Conservation (phyloP, 2,797 vertebrate species). For the Sebastes oblongus region DNA sequence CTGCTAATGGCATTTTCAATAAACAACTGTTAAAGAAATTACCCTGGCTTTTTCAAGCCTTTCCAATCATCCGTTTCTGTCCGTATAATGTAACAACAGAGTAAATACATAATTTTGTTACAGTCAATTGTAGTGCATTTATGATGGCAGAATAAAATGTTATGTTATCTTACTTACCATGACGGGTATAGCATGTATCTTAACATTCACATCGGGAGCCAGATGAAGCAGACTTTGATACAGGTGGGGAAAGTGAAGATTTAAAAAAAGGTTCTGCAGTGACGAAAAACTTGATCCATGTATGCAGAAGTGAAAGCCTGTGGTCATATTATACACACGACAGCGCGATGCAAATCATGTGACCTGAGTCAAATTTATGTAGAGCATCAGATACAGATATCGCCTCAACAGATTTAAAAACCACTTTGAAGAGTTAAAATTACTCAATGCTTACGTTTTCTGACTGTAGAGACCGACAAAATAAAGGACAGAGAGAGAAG, state of each 20-base stretch:
- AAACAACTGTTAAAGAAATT: not conserved
- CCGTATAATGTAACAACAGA: not conserved
- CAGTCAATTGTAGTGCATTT: not conserved
- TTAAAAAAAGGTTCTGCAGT: not conserved
- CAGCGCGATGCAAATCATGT: slow-evolving; percentile 21
- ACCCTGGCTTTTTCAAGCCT: not conserved
- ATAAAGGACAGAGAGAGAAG: not conserved
- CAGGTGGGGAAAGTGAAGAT: not conserved
- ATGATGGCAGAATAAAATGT: not conserved
- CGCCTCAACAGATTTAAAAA: not conserved
- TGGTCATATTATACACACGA: not conserved
- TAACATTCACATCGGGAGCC: not conserved
- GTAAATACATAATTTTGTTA: not conserved
- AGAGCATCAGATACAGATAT: not conserved
- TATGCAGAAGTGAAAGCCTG: slow-evolving; percentile 67
- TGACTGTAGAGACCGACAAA: not conserved
- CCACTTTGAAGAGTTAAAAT: not conserved
- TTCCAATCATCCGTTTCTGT: not conserved
- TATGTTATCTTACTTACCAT: slow-evolving; percentile 55
- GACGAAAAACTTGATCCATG: not conserved
- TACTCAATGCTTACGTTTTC: not conserved
- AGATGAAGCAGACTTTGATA: not conserved
- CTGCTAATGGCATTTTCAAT: not conserved
- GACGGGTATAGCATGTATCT: not conserved
- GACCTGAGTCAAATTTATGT: not conserved